phyloP scores from a whole-genome alignment of 1,140 invertebrate genomes.

The Cotesia glomerata region DNA sequence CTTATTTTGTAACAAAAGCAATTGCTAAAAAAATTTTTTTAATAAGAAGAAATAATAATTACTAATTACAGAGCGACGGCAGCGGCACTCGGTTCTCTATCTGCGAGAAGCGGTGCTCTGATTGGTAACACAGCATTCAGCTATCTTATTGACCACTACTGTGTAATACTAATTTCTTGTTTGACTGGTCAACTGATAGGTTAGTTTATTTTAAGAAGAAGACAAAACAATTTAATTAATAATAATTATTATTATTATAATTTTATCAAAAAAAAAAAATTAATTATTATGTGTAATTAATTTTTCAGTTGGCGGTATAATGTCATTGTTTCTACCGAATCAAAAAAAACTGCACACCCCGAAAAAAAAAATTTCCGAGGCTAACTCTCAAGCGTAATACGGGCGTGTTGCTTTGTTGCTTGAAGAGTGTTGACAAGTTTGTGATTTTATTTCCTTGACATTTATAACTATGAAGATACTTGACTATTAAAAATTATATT shows the following conservation, averaged over 20 bases:
- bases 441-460: no score
- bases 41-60: neutral
- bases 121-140: conserved; percentile 53
- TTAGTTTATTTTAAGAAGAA: neutral
- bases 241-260: no score
- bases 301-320: conserved; percentile 42
- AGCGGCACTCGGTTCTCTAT: conserved; percentile 45
- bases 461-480: no score
- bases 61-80: conserved; percentile 48
- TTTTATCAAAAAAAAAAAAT: no score
- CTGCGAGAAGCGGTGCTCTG: conserved; percentile 51
- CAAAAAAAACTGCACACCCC: neutral
- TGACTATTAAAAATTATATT: no score
- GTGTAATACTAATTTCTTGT: conserved; percentile 42
- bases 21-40: neutral
- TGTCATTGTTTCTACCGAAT: conserved; percentile 37
- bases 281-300: neutral
- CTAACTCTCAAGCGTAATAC: no score
- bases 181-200: conserved; percentile 17
- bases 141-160: conserved; percentile 56
- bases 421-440: no score
- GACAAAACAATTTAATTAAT: neutral
- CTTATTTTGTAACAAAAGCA: neutral
- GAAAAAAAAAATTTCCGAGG: no score
- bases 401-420: no score